Evolutionary conservation across 1,140 invertebrate species (phyloP).

Genomic region (Medauroidea extradentata): DNA sequence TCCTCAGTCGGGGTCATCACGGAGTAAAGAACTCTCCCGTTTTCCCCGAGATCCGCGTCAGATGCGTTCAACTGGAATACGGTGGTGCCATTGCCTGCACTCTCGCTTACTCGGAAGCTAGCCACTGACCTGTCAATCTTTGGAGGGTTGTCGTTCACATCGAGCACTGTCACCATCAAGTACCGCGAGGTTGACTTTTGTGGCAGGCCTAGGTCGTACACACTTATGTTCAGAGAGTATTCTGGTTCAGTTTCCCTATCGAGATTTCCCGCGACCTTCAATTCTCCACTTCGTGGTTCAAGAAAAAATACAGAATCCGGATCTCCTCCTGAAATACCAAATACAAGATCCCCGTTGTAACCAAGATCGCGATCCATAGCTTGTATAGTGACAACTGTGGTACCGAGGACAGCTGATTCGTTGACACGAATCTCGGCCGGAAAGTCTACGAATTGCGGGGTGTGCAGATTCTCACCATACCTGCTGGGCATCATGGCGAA

Average conservation of each 20-base stretch:
- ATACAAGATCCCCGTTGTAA: slow-evolving; percentile 87
- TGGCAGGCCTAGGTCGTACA: slow-evolving; percentile 81
- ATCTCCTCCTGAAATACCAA: slow-evolving; percentile 82
- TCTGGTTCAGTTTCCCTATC: slow-evolving; percentile 80
- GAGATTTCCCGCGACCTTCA: slow-evolving; percentile 78
- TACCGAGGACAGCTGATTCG: slow-evolving; percentile 78
- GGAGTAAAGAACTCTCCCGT: slow-evolving; percentile 72
- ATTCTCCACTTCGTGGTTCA: slow-evolving; percentile 76
- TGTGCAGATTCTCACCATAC: slow-evolving; percentile 79
- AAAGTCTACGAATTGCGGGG: slow-evolving; percentile 75
- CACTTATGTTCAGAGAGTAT: slow-evolving; percentile 84
- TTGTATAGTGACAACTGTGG: slow-evolving; percentile 63
- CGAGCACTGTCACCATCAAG: slow-evolving; percentile 70
- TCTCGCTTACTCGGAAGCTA: slow-evolving; percentile 79
- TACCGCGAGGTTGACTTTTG: slow-evolving; percentile 70
- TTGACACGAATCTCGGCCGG: slow-evolving; percentile 75
- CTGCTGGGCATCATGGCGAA: slow-evolving; percentile 73
- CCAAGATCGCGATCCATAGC: slow-evolving; percentile 83
- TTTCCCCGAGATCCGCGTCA: slow-evolving; percentile 79
- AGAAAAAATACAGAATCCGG: slow-evolving; percentile 82
- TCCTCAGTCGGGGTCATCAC: slow-evolving; percentile 75
- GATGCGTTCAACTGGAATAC: slow-evolving; percentile 81
- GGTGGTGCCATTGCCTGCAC: slow-evolving; percentile 75
- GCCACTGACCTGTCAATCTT: slow-evolving; percentile 78
- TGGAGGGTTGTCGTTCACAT: slow-evolving; percentile 84